A percentile compares a stretch with the other conserved stretches of the same genome.
phyloP scores from a whole-genome alignment of 1,140 invertebrate species.

The Drosophila ercepeae region DNA sequence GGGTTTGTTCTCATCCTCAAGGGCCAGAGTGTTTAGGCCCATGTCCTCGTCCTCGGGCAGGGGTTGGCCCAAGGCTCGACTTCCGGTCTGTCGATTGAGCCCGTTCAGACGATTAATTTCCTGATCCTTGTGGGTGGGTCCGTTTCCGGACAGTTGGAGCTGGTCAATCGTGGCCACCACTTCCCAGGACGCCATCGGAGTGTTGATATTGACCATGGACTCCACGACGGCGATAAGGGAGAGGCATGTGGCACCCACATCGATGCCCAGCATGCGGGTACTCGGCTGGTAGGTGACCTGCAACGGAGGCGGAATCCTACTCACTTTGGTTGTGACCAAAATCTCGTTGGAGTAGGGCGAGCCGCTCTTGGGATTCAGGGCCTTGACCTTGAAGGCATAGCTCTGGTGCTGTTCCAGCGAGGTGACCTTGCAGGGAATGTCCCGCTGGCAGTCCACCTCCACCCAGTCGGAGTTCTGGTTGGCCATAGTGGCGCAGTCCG shows the following conservation, averaged over 20 bases:
- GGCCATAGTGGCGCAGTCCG: conserved; percentile 87
- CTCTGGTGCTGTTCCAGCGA: conserved; percentile 92
- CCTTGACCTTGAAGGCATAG: conserved; percentile 94
- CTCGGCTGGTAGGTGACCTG: conserved; percentile 92
- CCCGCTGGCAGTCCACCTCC: conserved; percentile 92
- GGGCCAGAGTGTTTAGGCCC: conserved; percentile 84
- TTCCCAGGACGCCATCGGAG: conserved; percentile 87
- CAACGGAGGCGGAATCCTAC: conserved; percentile 91
- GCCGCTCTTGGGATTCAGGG: conserved; percentile 92
- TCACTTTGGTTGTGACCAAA: conserved; percentile 90
- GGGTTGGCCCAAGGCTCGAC: conserved; percentile 84
- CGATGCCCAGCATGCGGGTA: conserved; percentile 89
- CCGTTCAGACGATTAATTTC: conserved; percentile 86
- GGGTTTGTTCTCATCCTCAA: conserved; percentile 86
- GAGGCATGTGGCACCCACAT: conserved; percentile 90
- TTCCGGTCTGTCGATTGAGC: conserved; percentile 76
- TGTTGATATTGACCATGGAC: conserved; percentile 86
- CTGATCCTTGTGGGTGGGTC: conserved; percentile 88
- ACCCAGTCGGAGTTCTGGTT: conserved; percentile 88
- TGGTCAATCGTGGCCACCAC: conserved; percentile 88
- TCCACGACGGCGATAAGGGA: conserved; percentile 90
- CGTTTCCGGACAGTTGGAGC: conserved; percentile 88
- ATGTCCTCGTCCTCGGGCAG: conserved; percentile 79
- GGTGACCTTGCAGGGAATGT: conserved; percentile 94
- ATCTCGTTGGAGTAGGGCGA: conserved; percentile 94